Evolutionary conservation across 2,113 vertebrate species (phyloP).

Genomic region (Pandion haliaetus): DNA sequence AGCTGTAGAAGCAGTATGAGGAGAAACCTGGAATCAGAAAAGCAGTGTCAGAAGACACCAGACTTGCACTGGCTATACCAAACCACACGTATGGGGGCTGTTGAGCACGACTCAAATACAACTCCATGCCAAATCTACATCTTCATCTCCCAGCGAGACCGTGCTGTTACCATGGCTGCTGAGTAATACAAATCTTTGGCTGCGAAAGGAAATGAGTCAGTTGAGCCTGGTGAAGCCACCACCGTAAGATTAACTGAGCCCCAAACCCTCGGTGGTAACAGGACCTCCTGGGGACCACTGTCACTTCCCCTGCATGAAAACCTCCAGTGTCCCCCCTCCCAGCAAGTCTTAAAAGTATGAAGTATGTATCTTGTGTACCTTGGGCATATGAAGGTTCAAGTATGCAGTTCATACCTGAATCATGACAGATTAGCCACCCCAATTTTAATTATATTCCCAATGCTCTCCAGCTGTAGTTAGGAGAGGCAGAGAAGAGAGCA

Average conservation of each 20-base stretch:
- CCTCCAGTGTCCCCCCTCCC: neutral
- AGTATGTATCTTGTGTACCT: neutral
- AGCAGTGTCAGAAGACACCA: rapidly evolving
- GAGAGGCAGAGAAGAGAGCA: neutral
- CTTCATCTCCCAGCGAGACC: neutral
- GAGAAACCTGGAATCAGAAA: neutral
- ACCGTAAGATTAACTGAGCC: rapidly evolving
- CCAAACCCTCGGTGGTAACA: neutral
- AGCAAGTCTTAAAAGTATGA: neutral
- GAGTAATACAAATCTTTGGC: neutral
- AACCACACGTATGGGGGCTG: rapidly evolving
- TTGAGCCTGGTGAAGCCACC: neutral
- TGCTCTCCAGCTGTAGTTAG: rapidly evolving
- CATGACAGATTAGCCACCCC: neutral
- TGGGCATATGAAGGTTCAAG: neutral
- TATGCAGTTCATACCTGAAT: neutral
- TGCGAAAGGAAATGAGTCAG: neutral
- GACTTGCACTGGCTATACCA: neutral
- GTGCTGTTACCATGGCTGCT: neutral
- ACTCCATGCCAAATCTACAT: neutral
- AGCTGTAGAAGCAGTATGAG: neutral
- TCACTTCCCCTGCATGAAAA: neutral
- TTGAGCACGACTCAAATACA: neutral
- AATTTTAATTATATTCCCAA: neutral
- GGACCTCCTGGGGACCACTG: neutral